Evolutionary conservation across 2,888 invertebrate genomes (phyloP), one percentile per base, ranked within the genome.

Genomic region (Scelioninae gen. 1): DNA sequence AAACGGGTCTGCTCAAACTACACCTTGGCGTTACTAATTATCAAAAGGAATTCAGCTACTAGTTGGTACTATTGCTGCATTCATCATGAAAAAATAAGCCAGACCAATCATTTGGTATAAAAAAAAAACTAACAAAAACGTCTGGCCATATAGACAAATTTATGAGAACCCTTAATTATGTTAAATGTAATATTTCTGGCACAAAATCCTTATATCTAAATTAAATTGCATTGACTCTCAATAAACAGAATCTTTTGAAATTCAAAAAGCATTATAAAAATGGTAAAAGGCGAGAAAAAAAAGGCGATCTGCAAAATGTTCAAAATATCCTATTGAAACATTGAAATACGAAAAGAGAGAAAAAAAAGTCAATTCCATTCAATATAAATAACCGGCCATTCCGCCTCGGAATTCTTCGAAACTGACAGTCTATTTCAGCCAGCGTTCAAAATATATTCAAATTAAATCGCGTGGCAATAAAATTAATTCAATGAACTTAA

Each of bases 401-500:
- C 16, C 15, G 56, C 9, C 11, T 43, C 49, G 53, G 31, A 49
- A 49, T 80, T 80, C 74, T 47, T 34, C 62, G 68, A 78, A 77
- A 16, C 62, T 56, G 62, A 49, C 55, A 69, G 49, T 80, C 58
- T 29, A 74, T 66, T 71, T 55, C 13, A 16, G n/a, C 34, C n/a
- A 53, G 40, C 16, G 15, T 13, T 45, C 45, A 38, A 29, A 71
- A 75, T 65, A 31, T 82, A 76, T 82, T 82, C 81, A 76, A 82
- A 82, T 82, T 82, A 72, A 82, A 76, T 82, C 56, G 15, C 69
- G 56, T 51, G 69, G 55, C 62, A 58, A 68, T 80, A 55, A 75
- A 75, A 81, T 80, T 80, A 80, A 75, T 80, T 80, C 80, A 80
- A 75, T 75, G 80, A 80, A 69, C 49, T 68, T 80, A 80, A 80